Conservation (phyloP, 2,797 vertebrate genomes). For the Pithecia hirsuta region DNA sequence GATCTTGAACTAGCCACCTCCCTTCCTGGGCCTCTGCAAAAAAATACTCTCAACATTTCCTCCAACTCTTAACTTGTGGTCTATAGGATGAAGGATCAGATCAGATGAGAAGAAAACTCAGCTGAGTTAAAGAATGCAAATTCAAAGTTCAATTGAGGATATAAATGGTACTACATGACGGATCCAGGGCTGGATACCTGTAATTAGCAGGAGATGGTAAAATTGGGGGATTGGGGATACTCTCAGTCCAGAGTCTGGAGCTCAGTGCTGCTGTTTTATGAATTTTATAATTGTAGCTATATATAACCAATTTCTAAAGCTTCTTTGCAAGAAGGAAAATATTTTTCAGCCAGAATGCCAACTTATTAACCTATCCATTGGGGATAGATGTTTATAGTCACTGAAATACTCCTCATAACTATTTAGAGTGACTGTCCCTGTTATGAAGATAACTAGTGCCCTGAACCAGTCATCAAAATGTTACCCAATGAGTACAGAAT, state of each 20-base stretch:
- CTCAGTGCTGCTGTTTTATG: background rate
- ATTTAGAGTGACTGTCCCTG: constrained; percentile 61
- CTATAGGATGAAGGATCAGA: background rate
- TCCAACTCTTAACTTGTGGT: background rate
- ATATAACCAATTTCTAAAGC: constrained; percentile 23
- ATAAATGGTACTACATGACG: background rate
- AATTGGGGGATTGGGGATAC: too few relatives aligned
- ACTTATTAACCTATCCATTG: constrained; percentile 49
- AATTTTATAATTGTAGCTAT: constrained; percentile 34
- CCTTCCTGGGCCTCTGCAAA: background rate
- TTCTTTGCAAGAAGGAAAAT: constrained; percentile 22
- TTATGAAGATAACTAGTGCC: constrained; percentile 64
- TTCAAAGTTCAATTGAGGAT: constrained; percentile 54
- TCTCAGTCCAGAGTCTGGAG: background rate
- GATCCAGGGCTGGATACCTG: background rate
- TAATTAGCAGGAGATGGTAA: constrained; percentile 4
- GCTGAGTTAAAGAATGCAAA: background rate
- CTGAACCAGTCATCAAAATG: constrained; percentile 55
- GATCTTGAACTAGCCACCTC: background rate
- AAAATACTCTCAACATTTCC: background rate
- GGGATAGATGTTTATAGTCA: constrained; percentile 64
- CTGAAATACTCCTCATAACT: constrained; percentile 45
- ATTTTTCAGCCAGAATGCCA: constrained; percentile 43
- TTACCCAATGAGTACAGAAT: constrained; percentile 34
- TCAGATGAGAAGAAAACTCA: constrained; percentile 4